Conservation (phyloP, 2,888 invertebrate genomes). For the Lycophotia porphyrea region DNA sequence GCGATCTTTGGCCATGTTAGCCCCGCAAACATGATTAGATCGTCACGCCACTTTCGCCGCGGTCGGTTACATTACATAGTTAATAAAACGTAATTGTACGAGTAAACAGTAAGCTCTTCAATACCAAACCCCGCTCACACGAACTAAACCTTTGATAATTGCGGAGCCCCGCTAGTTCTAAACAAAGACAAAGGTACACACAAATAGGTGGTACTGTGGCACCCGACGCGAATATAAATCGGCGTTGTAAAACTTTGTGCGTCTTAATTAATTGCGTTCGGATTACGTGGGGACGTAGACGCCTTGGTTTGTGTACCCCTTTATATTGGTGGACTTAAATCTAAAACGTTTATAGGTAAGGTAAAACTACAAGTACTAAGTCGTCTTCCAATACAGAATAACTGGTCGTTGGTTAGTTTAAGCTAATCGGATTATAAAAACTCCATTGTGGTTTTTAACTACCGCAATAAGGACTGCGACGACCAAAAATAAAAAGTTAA, state of each 20-base stretch:
- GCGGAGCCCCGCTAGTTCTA: constrained; percentile 54
- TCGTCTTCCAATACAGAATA: neutral
- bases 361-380: neutral
- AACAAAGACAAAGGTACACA: constrained; percentile 73
- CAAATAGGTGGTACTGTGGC: constrained; percentile 67
- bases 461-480: neutral
- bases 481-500: neutral
- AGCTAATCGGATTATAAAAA: neutral
- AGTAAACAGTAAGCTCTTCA: constrained; percentile 11
- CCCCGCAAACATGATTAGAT: too few relatives aligned
- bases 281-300: constrained; percentile 71
- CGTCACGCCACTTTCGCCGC: too few relatives aligned
- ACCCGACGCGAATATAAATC: constrained; percentile 84
- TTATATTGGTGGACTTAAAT: constrained; percentile 24
- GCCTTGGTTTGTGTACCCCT: constrained; percentile 61
- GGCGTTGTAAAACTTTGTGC: constrained; percentile 81
- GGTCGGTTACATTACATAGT: too few relatives aligned
- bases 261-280: constrained; percentile 86
- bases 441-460: neutral
- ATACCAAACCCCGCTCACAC: constrained; percentile 17
- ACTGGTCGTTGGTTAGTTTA: neutral
- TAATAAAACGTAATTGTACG: neutral
- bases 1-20: too few relatives aligned
- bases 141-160: constrained; percentile 28
- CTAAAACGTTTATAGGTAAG: constrained; percentile 14